phyloP scores from a whole-genome alignment of 2,797 vertebrate genomes.

The Takifugu rubripes region DNA sequence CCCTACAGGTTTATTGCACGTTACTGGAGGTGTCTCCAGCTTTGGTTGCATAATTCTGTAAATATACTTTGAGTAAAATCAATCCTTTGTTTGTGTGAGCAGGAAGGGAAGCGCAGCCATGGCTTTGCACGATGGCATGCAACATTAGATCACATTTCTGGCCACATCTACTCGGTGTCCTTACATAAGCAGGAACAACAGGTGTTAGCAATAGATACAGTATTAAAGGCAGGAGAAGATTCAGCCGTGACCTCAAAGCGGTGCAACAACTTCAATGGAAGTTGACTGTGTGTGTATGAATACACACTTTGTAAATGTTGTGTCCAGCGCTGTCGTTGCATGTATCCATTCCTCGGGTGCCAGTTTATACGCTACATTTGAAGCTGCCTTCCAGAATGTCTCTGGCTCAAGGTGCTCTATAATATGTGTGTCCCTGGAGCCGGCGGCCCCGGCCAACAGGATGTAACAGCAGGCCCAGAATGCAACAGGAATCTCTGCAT shows the following conservation, averaged over 20 bases:
- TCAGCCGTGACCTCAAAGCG: slow-evolving; percentile 45
- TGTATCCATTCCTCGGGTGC: slow-evolving; percentile 38
- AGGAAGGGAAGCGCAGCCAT: slow-evolving; percentile 14
- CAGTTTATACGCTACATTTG: slow-evolving; percentile 61
- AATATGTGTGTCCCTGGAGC: slow-evolving; percentile 53
- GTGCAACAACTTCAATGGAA: slow-evolving; percentile 35
- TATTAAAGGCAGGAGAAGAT: slow-evolving; percentile 35
- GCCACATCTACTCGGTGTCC: slow-evolving; percentile 23
- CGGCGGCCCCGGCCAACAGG: slow-evolving; percentile 61
- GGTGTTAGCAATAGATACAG: slow-evolving; percentile 55
- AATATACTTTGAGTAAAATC: not conserved
- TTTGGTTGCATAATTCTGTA: not conserved
- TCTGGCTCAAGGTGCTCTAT: slow-evolving; percentile 70
- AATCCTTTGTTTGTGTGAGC: not conserved
- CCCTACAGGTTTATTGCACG: too few species aligned
- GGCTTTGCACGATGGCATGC: slow-evolving; percentile 41
- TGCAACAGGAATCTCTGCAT: slow-evolving; percentile 66
- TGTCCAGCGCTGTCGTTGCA: slow-evolving; percentile 34
- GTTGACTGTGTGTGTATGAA: slow-evolving; percentile 41
- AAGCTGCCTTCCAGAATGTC: slow-evolving; percentile 47
- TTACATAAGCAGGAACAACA: slow-evolving; percentile 65
- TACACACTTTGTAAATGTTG: slow-evolving; percentile 46
- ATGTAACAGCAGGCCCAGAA: slow-evolving; percentile 72
- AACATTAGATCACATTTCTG: slow-evolving; percentile 51
- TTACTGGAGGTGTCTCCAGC: too few species aligned